phyloP scores from a whole-genome alignment of 2,888 invertebrate genomes.

The Eurytoma adleriae region DNA sequence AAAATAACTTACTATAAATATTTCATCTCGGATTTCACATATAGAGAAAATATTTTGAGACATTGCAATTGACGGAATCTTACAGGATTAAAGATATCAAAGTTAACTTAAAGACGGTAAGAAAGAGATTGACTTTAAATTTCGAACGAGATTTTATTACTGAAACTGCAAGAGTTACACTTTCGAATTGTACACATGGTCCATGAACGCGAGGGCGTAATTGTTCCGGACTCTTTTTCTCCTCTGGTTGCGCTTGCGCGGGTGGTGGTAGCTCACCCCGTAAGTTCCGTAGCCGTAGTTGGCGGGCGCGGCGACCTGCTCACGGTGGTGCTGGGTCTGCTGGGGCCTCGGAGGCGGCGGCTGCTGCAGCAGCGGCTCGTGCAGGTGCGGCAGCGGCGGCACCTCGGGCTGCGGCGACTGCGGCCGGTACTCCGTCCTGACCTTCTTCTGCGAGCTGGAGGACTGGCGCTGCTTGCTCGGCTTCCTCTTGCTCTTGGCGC shows the following conservation, averaged over 20 bases:
- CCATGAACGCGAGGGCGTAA: too few relatives aligned
- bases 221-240: not conserved
- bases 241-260: not conserved
- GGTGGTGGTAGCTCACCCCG: slow-evolving; percentile 50
- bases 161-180: too few relatives aligned
- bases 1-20: too few relatives aligned
- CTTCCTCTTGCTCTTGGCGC: not conserved
- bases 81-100: too few relatives aligned
- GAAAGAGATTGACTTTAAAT: too few relatives aligned
- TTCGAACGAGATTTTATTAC: too few relatives aligned
- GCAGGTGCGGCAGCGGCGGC: not conserved
- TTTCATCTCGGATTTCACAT: too few relatives aligned
- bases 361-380: not conserved
- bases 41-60: too few relatives aligned
- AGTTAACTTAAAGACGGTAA: too few relatives aligned
- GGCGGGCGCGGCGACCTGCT: slow-evolving; percentile 59
- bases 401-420: slow-evolving; percentile 38
- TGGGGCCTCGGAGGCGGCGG: not conserved
- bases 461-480: not conserved
- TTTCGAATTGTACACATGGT: too few relatives aligned
- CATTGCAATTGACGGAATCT: too few relatives aligned
- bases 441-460: slow-evolving; percentile 12
- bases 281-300: slow-evolving; percentile 59
- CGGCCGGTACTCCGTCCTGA: slow-evolving; percentile 37
- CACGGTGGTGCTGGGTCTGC: slow-evolving; percentile 23